A percentile compares a stretch with the other conserved stretches of the same genome.
Evolutionary conservation across 2,888 invertebrate species (phyloP).

Genomic region (Agrotis clavis): DNA sequence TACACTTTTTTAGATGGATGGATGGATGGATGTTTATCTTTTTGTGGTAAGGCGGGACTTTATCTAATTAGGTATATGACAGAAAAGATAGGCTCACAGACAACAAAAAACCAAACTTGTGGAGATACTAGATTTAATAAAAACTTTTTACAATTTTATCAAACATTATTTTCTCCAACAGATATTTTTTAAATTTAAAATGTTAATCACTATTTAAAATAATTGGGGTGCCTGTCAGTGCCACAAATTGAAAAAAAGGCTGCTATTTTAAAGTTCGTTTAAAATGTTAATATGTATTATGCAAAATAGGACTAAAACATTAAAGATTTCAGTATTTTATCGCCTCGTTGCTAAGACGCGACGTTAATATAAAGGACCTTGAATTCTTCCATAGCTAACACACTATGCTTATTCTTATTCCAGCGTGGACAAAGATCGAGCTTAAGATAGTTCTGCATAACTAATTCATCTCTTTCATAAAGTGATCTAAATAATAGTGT

Average conservation of each 20-base stretch:
- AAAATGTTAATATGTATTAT: constrained; percentile 30
- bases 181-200: constrained; percentile 27
- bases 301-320: constrained; percentile 19
- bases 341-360: constrained; percentile 7
- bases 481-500: too few relatives aligned
- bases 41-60: too few relatives aligned
- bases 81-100: not conserved
- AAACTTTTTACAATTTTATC: constrained; percentile 2
- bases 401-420: too few relatives aligned
- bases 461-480: too few relatives aligned
- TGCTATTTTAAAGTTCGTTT: constrained; percentile 10
- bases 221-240: constrained; percentile 26
- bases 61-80: too few relatives aligned
- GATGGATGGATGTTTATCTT: too few relatives aligned
- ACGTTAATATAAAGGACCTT: not conserved
- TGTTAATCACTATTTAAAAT: constrained; percentile 3
- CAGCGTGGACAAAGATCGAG: too few relatives aligned
- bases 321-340: constrained; percentile 4
- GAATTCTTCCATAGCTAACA: too few relatives aligned
- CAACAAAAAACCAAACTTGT: not conserved
- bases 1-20: too few relatives aligned
- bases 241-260: constrained; percentile 40
- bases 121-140: not conserved
- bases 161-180: not conserved
- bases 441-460: too few relatives aligned